phyloP scores from a whole-genome alignment of 2,113 vertebrate species.

The Tringa solitaria region DNA sequence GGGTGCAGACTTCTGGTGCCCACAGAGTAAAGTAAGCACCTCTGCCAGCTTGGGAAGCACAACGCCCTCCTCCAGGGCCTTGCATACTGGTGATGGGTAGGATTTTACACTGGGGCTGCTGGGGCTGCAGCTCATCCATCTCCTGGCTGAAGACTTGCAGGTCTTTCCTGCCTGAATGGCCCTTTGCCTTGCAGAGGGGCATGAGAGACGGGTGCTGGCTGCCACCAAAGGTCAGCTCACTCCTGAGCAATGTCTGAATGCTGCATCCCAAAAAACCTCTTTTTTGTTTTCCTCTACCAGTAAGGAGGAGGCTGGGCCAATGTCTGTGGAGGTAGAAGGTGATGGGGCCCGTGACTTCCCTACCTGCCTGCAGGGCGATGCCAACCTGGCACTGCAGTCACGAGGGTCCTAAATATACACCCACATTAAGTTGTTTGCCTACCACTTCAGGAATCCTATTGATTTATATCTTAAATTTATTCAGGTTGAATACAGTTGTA shows the following conservation, averaged over 20 bases:
- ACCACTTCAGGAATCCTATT: not conserved
- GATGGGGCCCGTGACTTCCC: not conserved
- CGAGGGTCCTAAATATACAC: not conserved
- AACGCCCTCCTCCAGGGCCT: not conserved
- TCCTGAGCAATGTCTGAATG: not conserved
- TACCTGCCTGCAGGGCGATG: not conserved
- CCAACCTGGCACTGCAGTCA: not conserved
- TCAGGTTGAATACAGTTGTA: not conserved
- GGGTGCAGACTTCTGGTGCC: not conserved
- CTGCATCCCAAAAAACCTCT: not conserved
- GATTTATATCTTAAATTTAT: not conserved
- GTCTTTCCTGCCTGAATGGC: not conserved
- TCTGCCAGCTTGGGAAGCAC: not conserved
- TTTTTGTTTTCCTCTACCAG: not conserved
- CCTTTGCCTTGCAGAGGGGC: fast-evolving
- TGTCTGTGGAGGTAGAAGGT: not conserved
- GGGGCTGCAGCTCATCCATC: not conserved
- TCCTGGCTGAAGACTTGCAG: not conserved
- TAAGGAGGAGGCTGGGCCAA: not conserved
- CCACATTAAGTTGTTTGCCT: not conserved
- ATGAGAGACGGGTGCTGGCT: not conserved
- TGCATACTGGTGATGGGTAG: fast-evolving
- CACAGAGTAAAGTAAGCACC: not conserved
- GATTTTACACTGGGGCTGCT: not conserved
- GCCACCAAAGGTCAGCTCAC: not conserved